These are phyloP conservation scores for Menidia beryllina DNA, from an alignment of 2,113 vertebrate species.

Conservation along the genomic window DNA sequence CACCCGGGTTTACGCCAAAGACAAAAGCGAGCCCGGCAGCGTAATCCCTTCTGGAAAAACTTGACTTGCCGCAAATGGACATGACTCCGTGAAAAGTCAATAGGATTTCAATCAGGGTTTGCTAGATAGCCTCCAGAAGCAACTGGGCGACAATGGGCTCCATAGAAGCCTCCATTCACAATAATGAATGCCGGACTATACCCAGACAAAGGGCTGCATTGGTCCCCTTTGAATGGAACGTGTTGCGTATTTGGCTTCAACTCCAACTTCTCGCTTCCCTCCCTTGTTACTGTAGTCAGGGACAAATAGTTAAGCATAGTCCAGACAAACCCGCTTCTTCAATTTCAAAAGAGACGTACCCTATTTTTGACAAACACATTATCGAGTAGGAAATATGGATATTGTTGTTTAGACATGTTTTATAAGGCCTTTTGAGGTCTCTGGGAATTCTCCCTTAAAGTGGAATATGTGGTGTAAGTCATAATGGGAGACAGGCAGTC, in stretches of 20 bases:
- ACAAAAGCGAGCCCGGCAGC: constrained; percentile 28
- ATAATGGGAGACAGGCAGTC: constrained; percentile 52
- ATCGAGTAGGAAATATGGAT: not conserved
- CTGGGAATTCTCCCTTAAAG: not conserved
- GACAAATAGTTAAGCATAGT: not conserved
- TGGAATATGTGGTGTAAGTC: constrained; percentile 21
- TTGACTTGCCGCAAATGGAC: constrained; percentile 37
- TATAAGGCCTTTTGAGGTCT: not conserved
- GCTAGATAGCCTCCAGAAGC: constrained; percentile 70
- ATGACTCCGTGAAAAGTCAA: constrained; percentile 44
- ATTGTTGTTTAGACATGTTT: not conserved
- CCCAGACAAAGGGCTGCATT: constrained; percentile 69
- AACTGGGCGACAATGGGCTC: constrained; percentile 61
- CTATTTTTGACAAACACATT: not conserved
- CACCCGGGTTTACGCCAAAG: not conserved
- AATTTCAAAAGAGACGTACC: not conserved
- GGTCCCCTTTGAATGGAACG: constrained; percentile 59
- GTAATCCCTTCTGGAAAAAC: constrained; percentile 65
- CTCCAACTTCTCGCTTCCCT: constrained; percentile 13
- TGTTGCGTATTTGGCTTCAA: constrained; percentile 62
- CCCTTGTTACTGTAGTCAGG: not conserved
- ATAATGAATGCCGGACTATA: constrained; percentile 67
- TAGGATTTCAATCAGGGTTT: constrained; percentile 55
- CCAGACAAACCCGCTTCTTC: not conserved
- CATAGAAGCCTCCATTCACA: constrained; percentile 63